Evolutionary conservation across 2,113 vertebrate species (phyloP), one percentile per base, ranked within the genome.

Genomic region (Indri indri): DNA sequence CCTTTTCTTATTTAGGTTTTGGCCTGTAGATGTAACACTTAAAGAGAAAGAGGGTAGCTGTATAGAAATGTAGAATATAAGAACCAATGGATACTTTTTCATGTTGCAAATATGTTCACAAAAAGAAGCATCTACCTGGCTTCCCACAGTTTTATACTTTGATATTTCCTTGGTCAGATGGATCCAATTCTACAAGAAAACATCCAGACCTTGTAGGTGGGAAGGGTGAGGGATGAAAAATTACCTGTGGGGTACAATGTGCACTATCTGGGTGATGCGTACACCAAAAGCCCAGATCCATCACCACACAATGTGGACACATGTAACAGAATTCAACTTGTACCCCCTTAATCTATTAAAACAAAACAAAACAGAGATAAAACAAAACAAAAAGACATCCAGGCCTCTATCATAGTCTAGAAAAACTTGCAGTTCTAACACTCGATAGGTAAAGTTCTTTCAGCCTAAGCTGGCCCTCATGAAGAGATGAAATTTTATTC

Each of bases 1-100:
- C n/a, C 76, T 88, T 96, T 96, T 59, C 89, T 83, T 61, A 91
- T 86, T 42, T 74, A 82, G 65, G 32, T 80, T 95, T 97, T 83
- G 59, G 73, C 32, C 27, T 77, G 13, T 18, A 84, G 65, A 20
- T 40, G 13, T 61, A 59, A 25, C 61, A 40, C 7, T 86, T 93
- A 77, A 82, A 77, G 61, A 84, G 34, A 93, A 85, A 79, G 37
- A 54, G 20, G 18, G 18, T 20, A 81, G 54, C 27, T 42, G 6
- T 52, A 73, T 76, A 30, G 59, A 94, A 84, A 90, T 2, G 6
- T 8, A 90, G 63, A 79, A 3, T 45, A n/a, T 30, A 50, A 95
- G 80, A 94, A 90, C 34, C 40, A 81, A 16, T 17, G 30, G 14
- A 13, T 45, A 27, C 8, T 68, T 77, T 77, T 87, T 83, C 8